phyloP scores from a whole-genome alignment of 1,140 invertebrate genomes.

The Pteromalus puparum region DNA sequence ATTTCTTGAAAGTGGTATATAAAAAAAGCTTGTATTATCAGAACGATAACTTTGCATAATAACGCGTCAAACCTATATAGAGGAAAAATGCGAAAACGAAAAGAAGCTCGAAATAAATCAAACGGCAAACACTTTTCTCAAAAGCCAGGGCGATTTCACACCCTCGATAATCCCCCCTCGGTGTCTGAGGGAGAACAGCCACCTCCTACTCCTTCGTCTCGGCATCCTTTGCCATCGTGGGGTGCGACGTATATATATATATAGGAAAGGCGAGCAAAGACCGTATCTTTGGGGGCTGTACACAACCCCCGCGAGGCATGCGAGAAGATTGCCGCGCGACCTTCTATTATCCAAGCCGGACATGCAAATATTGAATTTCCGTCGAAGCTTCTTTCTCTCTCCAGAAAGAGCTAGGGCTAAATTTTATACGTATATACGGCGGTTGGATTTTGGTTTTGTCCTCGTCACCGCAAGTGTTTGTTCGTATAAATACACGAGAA shows the following conservation, averaged over 20 bases:
- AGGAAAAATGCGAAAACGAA: too few species aligned
- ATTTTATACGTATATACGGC: neutral
- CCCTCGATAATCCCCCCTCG: neutral
- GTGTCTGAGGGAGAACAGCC: neutral
- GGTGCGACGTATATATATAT: neutral
- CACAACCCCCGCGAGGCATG: neutral
- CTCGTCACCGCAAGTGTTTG: neutral
- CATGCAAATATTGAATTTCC: conserved; percentile 62
- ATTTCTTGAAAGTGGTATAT: too few species aligned
- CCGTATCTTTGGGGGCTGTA: neutral
- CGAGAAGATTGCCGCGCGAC: conserved; percentile 24
- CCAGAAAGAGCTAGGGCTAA: neutral
- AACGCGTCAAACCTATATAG: too few species aligned
- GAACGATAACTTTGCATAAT: too few species aligned
- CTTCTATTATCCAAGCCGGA: conserved; percentile 52
- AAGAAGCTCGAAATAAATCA: too few species aligned
- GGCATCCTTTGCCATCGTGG: neutral
- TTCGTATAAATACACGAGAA: too few species aligned
- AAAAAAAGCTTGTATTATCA: too few species aligned
- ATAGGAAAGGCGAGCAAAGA: neutral
- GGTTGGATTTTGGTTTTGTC: neutral
- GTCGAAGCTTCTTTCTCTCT: neutral
- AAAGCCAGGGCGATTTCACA: neutral
- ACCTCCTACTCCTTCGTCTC: neutral
- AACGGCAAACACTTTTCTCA: neutral